Base-by-base conservation (phyloP, 2,888 invertebrate genomes). In the Oligia fasciuncula region DNA sequence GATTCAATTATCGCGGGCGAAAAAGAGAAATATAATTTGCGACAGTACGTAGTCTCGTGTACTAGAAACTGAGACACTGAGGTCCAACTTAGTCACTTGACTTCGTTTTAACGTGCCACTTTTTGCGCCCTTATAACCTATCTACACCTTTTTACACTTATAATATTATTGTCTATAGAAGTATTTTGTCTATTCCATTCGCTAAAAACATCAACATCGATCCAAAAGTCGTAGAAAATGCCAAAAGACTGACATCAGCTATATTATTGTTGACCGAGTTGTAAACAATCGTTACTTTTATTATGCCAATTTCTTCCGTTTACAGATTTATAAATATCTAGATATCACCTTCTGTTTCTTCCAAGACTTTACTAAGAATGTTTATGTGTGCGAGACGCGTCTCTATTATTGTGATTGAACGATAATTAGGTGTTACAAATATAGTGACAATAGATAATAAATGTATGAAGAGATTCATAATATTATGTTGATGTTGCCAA, bases 401-500 rank as follows among this genome's bases (percentile, higher is more conserved):
- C 81, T 85, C 83, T 91, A 88, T 79, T 73, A 90, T 86, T 90
- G 92, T 88, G 86, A 90, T 88, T 88, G 86, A 88, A 82, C 82
- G 87, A 88, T 80, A 83, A 80, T 80, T 90, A 87, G 74, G 79
- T 87, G 88, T 91, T 91, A 89, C 85, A 90, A 88, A 85, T 90
- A 88, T 91, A 93, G 89, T 90, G 91, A 90, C 90, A 92, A 90
- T 92, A 91, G 89, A 87, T 89, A 80, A 84, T 83, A 88, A 83
- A 85, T 84, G 85, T 84, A 86, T 87, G 80, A 87, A 85, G 83
- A 86, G 83, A 88, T 89, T 85, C 85, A 84, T 87, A 85, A 84
- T 87, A 76, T 87, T 87, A 87, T 89, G 90, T 91, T 89, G 82
- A 91, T 87, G 92, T 93, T 94, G 94, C 94, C 94, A 94, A 93